Evolutionary conservation across 2,113 vertebrate species (phyloP), one percentile per base, ranked within the genome.

Genomic region (Promerops cafer): DNA sequence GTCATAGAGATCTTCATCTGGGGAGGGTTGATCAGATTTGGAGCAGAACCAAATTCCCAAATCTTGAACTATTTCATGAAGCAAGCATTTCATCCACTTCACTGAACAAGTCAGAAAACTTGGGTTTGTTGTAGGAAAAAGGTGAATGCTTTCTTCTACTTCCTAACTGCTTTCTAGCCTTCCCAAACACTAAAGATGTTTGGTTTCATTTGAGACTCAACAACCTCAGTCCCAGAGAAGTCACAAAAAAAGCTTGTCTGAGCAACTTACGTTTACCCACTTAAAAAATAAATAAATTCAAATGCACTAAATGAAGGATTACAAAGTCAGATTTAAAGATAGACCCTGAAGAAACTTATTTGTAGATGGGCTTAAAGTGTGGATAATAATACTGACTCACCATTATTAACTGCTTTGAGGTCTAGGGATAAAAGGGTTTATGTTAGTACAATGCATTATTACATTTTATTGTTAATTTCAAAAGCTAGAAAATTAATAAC

Each of bases 341-440:
- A 96, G 96, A 94, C 69, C 92, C 90, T 90, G 88, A 56, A 96
- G 94, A 96, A 92, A 95, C 82, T 86, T 96, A 86, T 87, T 94
- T 96, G 93, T 95, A 96, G 96, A 94, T 86, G 85, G 93, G 83
- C 64, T 97, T 93, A 93, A 93, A 93, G 70, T 66, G 68, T 44
- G 94, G 82, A 81, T 94, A 95, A 92, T 96, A 86, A 57, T 81
- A 83, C 92, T 97, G 93, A 97, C 93, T 94, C 94, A 97, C 77
- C 57, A 79, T 75, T 74, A 84, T 94, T 83, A 96, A 71, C 53
- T 64, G 35, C 92, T 96, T 97, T 97, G 96, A 96, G 94, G 96
- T 95, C 76, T 84, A 84, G 65, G 92, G 88, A 95, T 96, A 93
- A 96, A 96, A 97, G 79, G 66, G 50, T 64, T 94, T 96, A 69